phyloP scores from a whole-genome alignment of 2,888 invertebrate genomes.

The Cremastobaeus sp. region DNA sequence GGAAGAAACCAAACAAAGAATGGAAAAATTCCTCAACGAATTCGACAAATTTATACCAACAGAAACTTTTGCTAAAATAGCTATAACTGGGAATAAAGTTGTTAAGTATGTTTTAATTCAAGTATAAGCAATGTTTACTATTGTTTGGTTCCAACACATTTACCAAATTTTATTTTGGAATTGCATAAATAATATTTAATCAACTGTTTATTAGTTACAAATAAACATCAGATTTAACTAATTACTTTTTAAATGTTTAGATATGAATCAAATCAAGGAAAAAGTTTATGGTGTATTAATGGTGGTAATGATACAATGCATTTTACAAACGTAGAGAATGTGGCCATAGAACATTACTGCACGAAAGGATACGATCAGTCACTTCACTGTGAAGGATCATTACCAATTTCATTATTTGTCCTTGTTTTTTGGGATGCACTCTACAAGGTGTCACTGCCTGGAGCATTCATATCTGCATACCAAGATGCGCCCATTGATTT shows the following conservation, averaged over 20 bases:
- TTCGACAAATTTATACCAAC: no score
- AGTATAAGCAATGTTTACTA: no score
- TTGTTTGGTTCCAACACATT: no score
- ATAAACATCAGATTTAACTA: background rate
- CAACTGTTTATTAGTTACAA: background rate
- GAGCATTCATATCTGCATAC: conserved; percentile 83
- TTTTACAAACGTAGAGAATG: conserved; percentile 69
- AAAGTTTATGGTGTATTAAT: conserved; percentile 69
- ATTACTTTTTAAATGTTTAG: conserved; percentile 46
- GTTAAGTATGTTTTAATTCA: no score
- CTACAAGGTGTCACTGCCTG: conserved; percentile 80
- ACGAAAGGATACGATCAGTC: conserved; percentile 65
- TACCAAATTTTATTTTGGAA: no score
- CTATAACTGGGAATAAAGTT: background rate
- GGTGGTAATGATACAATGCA: conserved; percentile 43
- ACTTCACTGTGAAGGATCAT: conserved; percentile 85
- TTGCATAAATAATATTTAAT: background rate
- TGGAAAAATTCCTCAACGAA: background rate
- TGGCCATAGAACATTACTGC: conserved; percentile 68
- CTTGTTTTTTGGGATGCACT: conserved; percentile 90
- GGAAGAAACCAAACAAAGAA: background rate
- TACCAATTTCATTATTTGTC: conserved; percentile 82
- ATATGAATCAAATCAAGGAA: conserved; percentile 57
- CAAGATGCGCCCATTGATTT: conserved; percentile 88
- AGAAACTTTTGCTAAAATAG: no score